phyloP scores from a whole-genome alignment of 1,140 invertebrate genomes.

The Limonius californicus region DNA sequence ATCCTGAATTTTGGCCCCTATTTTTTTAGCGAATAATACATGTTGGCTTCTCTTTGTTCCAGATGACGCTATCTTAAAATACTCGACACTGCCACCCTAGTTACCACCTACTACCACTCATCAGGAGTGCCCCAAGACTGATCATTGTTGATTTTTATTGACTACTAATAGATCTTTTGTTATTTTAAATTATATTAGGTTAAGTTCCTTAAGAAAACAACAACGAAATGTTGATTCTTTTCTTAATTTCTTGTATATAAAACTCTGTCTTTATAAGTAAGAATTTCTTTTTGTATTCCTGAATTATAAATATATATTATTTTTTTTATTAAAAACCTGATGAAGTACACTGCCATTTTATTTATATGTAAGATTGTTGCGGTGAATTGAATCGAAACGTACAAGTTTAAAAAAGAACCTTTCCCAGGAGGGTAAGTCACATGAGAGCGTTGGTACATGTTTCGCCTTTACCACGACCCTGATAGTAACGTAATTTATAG shows the following conservation, averaged over 20 bases:
- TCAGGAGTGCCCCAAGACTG: constrained; percentile 45
- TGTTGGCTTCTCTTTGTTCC: constrained; percentile 33
- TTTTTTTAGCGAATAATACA: not conserved
- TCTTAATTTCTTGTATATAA: constrained; percentile 19
- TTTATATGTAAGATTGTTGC: not conserved
- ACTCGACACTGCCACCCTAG: constrained; percentile 44
- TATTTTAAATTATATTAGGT: constrained; percentile 46
- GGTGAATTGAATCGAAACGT: too few species aligned
- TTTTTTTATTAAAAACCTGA: constrained; percentile 10
- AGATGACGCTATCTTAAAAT: constrained; percentile 30
- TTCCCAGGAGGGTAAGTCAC: too few species aligned
- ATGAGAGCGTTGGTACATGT: too few species aligned
- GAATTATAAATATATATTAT: not conserved
- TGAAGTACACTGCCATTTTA: not conserved
- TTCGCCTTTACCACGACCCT: too few species aligned
- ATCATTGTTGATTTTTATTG: constrained; percentile 45
- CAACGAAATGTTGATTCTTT: constrained; percentile 11
- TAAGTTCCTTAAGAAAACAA: constrained; percentile 39
- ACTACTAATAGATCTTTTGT: constrained; percentile 42
- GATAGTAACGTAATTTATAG: too few species aligned
- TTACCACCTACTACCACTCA: constrained; percentile 40
- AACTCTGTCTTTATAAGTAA: constrained; percentile 4
- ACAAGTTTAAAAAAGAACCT: too few species aligned
- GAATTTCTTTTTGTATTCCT: not conserved
- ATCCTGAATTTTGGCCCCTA: too few species aligned